Evolutionary conservation across 2,113 vertebrate species (phyloP), one percentile per base, ranked within the genome.

Genomic region (Pollachius pollachius): DNA sequence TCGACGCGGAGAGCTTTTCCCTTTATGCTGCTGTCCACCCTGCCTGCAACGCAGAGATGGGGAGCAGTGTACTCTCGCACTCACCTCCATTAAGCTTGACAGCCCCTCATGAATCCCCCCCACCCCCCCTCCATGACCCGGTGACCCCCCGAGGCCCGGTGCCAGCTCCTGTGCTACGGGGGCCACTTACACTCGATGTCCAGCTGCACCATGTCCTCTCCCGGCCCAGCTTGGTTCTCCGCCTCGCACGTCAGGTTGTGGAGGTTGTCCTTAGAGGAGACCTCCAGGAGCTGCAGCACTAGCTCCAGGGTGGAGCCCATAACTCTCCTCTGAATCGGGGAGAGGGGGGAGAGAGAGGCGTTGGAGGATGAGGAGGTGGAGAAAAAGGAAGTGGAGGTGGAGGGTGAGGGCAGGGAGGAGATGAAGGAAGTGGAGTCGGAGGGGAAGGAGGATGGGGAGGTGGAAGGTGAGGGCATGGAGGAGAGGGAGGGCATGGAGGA

Each of bases 111-210:
- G 30, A 7, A 48, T 48, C 41, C 9, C 41, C 41, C 41, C 9
- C 41, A 41, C 37, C 37, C 37, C 37, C 0, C 37, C 23, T 23
- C 23, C 23, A 23, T 78, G 77, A 85, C 80, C 59, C 62, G 15
- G 72, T 52, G 61, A 73, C 76, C 80, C 72, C 69, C 81, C 74
- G 73, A 70, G 72, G 78, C 15, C 30, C 21, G 15, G 69, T 48
- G 68, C 1, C 19, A 4, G 59, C 74, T 74, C 21, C 11, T 56
- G 18, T 19, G 17, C 21, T 85, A 85, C 71, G 71, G 70, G 56
- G 62, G 80, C 66, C 78, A 89, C 92, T 90, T 85, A 93, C 92
- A 93, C 79, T 93, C 89, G n/a, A 93, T 92, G 89, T 93, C 90
- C 82, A 93, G 81, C 69, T 86, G 84, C 72, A 93, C 90, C 75